Conservation (phyloP, 2,797 vertebrate species). For the Phyllotis vaccarum region DNA sequence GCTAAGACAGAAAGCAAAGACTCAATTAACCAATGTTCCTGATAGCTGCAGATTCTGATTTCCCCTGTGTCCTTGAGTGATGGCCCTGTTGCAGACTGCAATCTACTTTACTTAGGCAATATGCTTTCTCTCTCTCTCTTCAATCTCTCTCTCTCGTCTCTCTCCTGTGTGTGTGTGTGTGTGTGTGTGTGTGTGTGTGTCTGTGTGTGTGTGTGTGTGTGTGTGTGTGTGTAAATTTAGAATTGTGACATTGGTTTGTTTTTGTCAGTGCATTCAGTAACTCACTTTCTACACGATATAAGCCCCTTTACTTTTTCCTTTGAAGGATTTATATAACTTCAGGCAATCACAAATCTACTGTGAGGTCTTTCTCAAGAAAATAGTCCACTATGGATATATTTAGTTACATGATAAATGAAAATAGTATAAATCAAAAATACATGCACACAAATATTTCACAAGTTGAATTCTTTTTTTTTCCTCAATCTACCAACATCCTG, state of each 20-base stretch:
- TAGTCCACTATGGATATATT: slow-evolving; percentile 33
- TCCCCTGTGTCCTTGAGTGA: neutral
- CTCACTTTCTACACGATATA: neutral
- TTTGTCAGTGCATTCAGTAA: neutral
- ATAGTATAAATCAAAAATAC: slow-evolving; percentile 47
- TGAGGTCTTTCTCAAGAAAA: slow-evolving; percentile 49
- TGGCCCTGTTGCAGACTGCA: neutral
- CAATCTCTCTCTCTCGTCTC: neutral
- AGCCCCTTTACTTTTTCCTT: slow-evolving; percentile 25
- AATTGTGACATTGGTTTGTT: neutral
- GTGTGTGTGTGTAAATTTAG: neutral
- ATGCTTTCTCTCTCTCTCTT: neutral
- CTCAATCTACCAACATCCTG: neutral
- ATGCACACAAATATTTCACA: slow-evolving; percentile 29
- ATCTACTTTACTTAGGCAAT: neutral
- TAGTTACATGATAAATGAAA: slow-evolving; percentile 13
- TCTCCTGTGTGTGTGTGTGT: neutral
- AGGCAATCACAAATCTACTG: neutral
- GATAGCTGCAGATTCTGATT: neutral
- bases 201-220: neutral
- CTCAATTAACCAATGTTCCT: neutral
- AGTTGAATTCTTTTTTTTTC: neutral
- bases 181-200: neutral
- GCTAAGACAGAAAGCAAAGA: neutral
- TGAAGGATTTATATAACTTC: slow-evolving; percentile 39